phyloP scores from a whole-genome alignment of 2,888 invertebrate species.

The Aleiodes leptofemur region DNA sequence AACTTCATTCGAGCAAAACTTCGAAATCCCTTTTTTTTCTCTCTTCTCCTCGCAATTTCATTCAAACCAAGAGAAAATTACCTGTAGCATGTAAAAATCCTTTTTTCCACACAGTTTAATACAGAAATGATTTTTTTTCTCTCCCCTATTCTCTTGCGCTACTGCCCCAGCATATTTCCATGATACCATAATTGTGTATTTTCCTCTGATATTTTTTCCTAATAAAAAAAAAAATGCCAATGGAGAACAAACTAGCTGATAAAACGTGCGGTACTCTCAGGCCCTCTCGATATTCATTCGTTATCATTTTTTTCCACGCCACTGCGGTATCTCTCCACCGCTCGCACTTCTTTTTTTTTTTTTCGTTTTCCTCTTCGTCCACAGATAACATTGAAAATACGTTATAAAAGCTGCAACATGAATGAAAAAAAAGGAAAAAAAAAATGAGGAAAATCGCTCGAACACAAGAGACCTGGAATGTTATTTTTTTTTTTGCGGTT shows the following conservation, averaged over 20 bases:
- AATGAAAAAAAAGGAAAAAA: conserved; percentile 9
- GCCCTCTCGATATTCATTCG: conserved; percentile 28
- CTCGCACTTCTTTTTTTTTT: conserved; percentile 9
- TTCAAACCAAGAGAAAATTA: no score
- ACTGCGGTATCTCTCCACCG: conserved; percentile 30
- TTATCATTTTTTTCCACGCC: conserved; percentile 40
- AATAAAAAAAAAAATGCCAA: conserved; percentile 16
- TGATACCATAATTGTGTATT: no score
- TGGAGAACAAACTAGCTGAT: conserved; percentile 10
- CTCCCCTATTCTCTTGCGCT: no score
- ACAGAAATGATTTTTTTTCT: no score
- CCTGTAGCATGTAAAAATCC: no score
- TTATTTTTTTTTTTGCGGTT: conserved; percentile 35
- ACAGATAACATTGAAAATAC: conserved; percentile 32
- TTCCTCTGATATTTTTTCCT: not conserved
- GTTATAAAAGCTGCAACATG: conserved; percentile 21
- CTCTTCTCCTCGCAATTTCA: no score
- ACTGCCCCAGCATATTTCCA: no score
- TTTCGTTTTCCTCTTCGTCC: not conserved
- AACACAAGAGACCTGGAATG: conserved; percentile 27
- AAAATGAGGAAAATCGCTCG: conserved; percentile 8
- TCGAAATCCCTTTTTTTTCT: no score
- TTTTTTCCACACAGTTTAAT: no score
- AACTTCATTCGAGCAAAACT: no score
- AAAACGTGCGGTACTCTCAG: conserved; percentile 25